Conservation (phyloP, 2,888 invertebrate genomes). For the Drosophila koepferae region DNA sequence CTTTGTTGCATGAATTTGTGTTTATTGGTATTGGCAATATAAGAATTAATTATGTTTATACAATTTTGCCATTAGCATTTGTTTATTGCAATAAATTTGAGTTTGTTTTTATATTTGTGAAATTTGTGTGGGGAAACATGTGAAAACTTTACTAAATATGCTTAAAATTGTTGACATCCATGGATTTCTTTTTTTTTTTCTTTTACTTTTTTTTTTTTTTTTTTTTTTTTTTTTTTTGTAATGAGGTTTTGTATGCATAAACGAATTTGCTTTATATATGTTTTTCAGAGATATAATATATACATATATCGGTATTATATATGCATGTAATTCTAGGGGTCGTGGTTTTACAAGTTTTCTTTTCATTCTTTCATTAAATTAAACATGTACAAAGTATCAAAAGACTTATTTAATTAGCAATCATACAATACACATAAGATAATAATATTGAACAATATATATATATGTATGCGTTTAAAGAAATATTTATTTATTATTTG, state of each 20-base stretch:
- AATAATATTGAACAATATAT: constrained; percentile 77
- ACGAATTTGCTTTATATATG: constrained; percentile 51
- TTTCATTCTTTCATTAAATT: constrained; percentile 59
- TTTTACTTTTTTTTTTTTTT: constrained; percentile 13
- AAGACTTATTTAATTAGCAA: constrained; percentile 76
- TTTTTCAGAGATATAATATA: constrained; percentile 45
- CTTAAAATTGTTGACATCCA: constrained; percentile 44
- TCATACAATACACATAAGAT: constrained; percentile 75
- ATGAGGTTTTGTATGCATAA: constrained; percentile 42
- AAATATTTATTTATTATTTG: constrained; percentile 30
- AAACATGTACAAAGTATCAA: constrained; percentile 80
- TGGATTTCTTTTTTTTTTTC: constrained; percentile 18
- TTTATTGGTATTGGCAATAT: constrained; percentile 53
- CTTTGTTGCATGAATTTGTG: constrained; percentile 55
- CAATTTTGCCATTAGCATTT: constrained; percentile 56
- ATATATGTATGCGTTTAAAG: constrained; percentile 49
- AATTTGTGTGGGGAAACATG: constrained; percentile 42
- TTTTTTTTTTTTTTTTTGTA: constrained; percentile 15
- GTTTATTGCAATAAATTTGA: constrained; percentile 49
- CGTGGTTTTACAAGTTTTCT: constrained; percentile 37
- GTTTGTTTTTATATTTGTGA: constrained; percentile 42
- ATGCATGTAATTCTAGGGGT: constrained; percentile 61
- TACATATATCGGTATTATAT: constrained; percentile 58
- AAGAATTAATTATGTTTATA: constrained; percentile 65
- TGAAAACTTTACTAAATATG: constrained; percentile 57